Base-by-base conservation (phyloP, 2,113 vertebrate genomes). In the Hippocampus zosterae region DNA sequence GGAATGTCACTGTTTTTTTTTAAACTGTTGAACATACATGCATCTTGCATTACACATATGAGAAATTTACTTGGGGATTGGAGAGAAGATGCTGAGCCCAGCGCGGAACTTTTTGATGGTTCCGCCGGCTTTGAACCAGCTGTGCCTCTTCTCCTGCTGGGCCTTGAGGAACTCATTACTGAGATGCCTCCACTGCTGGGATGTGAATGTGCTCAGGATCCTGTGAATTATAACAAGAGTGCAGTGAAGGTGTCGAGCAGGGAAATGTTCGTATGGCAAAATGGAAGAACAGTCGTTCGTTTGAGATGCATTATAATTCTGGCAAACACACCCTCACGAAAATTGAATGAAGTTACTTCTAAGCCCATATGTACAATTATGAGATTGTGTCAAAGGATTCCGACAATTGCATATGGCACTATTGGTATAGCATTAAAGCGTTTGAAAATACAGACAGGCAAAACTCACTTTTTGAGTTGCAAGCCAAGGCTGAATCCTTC, bases 111-210 rank as follows among this genome's bases (percentile, higher is more conserved):
- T 98, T 92, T 98, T 99, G 92, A 98, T 98, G 78, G 95, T 98
- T 81, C 97, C 96, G 0, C 96, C 96, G 0, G 97, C 94, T 91
- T 98, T 98, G 91, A 99, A 98, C 97, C 96, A 99, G 90, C 95
- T 96, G 89, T 98, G 96, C 48, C 97, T 92, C 85, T 98, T 99
- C 88, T 98, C 96, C 83, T 99, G 97, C 91, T 99, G 97, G 65
- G 94, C 96, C 86, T 98, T 98, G 78, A 99, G 92, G 90, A 98
- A 97, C 89, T 99, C 97, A 29, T 99, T 99, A 92, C 97, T 99
- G 79, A 99, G 96, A 79, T 99, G 96, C 84, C 98, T 97, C 97
- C 97, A 99, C 92, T 99, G 97, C 90, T 99, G 97, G 7, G 97
- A 96, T 0, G 96, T 97, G 89, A 99, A 99, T 80, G 97, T 94